These are phyloP conservation scores for Adelphocoris suturalis DNA, from an alignment of 2,888 invertebrate genomes.

Conservation along the genomic window DNA sequence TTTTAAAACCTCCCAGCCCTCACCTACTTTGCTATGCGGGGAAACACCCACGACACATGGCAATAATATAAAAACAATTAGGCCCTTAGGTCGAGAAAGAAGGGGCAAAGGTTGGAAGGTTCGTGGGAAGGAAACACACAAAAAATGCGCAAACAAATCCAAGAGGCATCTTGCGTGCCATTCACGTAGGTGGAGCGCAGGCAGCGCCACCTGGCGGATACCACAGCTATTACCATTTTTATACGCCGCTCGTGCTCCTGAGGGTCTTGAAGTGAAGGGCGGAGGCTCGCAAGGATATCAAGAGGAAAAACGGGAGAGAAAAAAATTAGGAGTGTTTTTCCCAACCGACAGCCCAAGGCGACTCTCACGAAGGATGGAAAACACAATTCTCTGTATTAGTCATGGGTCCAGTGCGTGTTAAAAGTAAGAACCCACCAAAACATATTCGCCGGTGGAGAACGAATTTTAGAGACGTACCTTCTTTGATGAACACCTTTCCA, in stretches of 20 bases:
- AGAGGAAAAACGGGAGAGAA: constrained; percentile 75
- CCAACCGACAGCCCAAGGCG: not conserved
- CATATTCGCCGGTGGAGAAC: no score
- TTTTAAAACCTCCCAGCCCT: constrained; percentile 9
- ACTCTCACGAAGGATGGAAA: not conserved
- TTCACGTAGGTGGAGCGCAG: constrained; percentile 60
- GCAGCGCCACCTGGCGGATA: constrained; percentile 63
- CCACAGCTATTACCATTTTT: constrained; percentile 70
- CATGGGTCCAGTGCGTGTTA: no score
- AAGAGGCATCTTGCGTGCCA: constrained; percentile 68
- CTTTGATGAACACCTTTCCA: no score
- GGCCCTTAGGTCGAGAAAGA: constrained; percentile 30
- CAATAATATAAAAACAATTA: constrained; percentile 71
- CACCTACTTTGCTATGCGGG: constrained; percentile 62
- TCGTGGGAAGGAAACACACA: not conserved
- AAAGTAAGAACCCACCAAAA: no score
- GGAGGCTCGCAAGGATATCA: not conserved
- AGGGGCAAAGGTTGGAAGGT: constrained; percentile 34
- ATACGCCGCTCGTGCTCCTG: constrained; percentile 57
- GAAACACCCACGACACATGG: constrained; percentile 59
- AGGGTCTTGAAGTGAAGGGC: constrained; percentile 71
- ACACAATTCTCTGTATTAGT: not conserved
- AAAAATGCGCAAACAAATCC: constrained; percentile 59
- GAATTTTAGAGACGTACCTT: no score
- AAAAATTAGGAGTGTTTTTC: constrained; percentile 61